These are phyloP conservation scores for Nerophis ophidion DNA, from an alignment of 2,113 vertebrate species.

Conservation along the genomic window DNA sequence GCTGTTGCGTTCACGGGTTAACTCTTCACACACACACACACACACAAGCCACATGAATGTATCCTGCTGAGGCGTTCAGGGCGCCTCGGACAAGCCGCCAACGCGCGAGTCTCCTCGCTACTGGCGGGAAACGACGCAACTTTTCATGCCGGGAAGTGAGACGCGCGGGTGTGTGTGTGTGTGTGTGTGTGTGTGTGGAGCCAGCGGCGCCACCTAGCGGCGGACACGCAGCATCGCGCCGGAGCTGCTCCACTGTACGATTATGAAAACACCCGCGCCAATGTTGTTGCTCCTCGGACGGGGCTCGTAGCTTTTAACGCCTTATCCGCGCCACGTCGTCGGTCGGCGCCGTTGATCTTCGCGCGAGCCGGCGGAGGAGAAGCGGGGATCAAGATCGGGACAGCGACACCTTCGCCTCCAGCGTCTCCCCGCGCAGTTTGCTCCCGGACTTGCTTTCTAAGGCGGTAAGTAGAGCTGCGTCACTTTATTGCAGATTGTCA, in stretches of 20 bases:
- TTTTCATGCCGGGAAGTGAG: slow-evolving; percentile 47
- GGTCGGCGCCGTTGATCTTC: neutral
- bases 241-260: slow-evolving; percentile 45
- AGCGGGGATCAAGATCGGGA: slow-evolving; percentile 27
- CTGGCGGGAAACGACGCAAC: slow-evolving; percentile 55
- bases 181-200: too few species aligned
- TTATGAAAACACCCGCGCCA: slow-evolving; percentile 70
- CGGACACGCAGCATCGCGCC: slow-evolving; percentile 44
- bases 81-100: neutral
- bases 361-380: neutral
- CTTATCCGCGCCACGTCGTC: slow-evolving; percentile 33
- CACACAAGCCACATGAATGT: neutral
- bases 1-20: slow-evolving; percentile 49
- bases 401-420: slow-evolving; percentile 57
- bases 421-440: slow-evolving; percentile 57
- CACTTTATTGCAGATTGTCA: slow-evolving; percentile 59
- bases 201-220: slow-evolving; percentile 64
- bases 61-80: neutral
- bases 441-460: slow-evolving; percentile 46
- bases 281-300: slow-evolving; percentile 60
- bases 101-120: slow-evolving; percentile 28
- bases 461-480: slow-evolving; percentile 66
- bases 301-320: slow-evolving; percentile 42
- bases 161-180: too few species aligned
- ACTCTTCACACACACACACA: slow-evolving; percentile 25